Percentiles rank a stretch among this genome's conserved stretches.
phyloP scores from a whole-genome alignment of 2,113 vertebrate species.

The Chionomys nivalis region DNA sequence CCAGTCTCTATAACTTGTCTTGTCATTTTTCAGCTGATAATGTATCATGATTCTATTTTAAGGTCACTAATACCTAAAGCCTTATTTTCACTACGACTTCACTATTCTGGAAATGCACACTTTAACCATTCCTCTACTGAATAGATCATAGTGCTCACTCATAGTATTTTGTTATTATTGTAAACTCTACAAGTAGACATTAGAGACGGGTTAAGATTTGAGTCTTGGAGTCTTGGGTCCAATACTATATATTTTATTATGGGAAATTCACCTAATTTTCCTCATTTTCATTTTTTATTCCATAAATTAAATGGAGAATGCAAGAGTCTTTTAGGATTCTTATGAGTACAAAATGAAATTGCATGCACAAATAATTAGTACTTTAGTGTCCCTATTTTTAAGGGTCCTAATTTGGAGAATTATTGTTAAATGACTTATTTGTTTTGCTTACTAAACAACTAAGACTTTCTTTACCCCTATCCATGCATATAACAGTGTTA shows the following conservation, averaged over 20 bases:
- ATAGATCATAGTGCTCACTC: neutral
- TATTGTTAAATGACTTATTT: neutral
- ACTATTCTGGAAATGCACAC: neutral
- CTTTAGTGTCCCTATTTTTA: neutral
- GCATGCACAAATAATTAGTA: neutral
- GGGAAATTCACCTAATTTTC: neutral
- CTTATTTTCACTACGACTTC: neutral
- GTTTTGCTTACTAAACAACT: conserved; percentile 32
- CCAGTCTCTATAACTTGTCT: neutral
- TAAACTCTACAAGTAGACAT: neutral
- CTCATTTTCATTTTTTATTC: neutral
- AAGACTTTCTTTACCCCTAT: neutral
- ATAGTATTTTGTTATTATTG: neutral
- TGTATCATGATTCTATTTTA: neutral
- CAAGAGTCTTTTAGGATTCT: neutral
- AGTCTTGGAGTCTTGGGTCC: neutral
- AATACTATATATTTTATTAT: neutral
- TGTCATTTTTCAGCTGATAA: neutral
- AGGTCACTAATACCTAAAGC: neutral
- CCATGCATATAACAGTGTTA: neutral
- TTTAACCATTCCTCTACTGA: no score
- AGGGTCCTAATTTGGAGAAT: neutral
- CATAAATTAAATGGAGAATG: neutral
- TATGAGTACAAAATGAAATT: neutral
- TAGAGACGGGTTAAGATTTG: neutral